A percentile compares a stretch with the other conserved stretches of the same genome.
Conservation (phyloP, 2,888 invertebrate species). For the Pterobdella sp. region DNA sequence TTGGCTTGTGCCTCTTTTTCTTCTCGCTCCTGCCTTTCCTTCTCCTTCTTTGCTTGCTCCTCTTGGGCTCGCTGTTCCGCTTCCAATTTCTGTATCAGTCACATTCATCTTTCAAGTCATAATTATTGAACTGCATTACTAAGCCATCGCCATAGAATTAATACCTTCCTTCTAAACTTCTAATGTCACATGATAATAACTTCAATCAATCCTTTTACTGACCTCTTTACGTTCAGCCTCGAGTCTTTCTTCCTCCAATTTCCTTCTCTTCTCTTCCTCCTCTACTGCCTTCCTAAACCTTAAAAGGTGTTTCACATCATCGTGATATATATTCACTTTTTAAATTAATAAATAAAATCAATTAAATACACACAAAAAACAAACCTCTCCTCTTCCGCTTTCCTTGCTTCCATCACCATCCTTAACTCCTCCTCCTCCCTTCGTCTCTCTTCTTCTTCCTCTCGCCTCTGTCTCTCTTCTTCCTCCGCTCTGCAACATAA, state of each 20-base stretch:
- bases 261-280: slow-evolving; percentile 60
- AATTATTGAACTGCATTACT: neutral
- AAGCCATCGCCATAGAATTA: neutral
- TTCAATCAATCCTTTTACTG: too few species aligned
- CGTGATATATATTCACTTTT: neutral
- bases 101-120: neutral
- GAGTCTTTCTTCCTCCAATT: slow-evolving; percentile 59
- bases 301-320: neutral
- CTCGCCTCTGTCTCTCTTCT: slow-evolving; percentile 63
- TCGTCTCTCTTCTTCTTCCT: slow-evolving; percentile 74
- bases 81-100: slow-evolving; percentile 58
- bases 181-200: too few species aligned
- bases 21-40: slow-evolving; percentile 72
- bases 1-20: slow-evolving; percentile 81
- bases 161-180: neutral
- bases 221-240: slow-evolving; percentile 46
- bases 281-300: slow-evolving; percentile 69
- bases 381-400: slow-evolving; percentile 72
- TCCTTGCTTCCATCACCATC: slow-evolving; percentile 66
- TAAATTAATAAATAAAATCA: neutral
- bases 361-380: neutral
- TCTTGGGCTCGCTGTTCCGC: slow-evolving; percentile 59
- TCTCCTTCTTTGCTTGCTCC: slow-evolving; percentile 58
- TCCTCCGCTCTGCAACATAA: slow-evolving; percentile 61
- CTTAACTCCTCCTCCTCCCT: slow-evolving; percentile 68